Evolutionary conservation across 2,797 vertebrate species (phyloP).

Genomic region (Anabas testudineus): DNA sequence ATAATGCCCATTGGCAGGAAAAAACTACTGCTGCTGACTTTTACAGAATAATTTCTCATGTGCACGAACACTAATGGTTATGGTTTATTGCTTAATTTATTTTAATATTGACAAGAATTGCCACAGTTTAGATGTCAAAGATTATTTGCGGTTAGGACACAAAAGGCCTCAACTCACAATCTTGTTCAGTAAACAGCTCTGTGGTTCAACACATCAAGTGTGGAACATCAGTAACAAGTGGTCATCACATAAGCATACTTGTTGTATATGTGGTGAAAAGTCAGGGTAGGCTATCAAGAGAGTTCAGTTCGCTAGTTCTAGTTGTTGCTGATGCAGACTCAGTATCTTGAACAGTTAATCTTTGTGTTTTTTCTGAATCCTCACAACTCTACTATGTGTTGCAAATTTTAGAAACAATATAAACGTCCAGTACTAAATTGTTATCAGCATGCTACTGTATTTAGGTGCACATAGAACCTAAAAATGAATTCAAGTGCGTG

Average conservation of each 20-base stretch:
- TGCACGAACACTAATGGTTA: not conserved
- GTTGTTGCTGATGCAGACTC: too few species aligned
- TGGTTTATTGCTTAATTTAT: not conserved
- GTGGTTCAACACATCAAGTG: too few species aligned
- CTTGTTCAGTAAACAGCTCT: too few species aligned
- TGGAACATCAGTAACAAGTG: too few species aligned
- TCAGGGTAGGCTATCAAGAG: too few species aligned
- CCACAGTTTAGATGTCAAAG: not conserved
- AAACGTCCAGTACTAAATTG: not conserved
- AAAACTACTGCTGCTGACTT: not conserved
- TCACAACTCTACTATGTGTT: not conserved
- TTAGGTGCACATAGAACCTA: not conserved
- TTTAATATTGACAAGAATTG: not conserved
- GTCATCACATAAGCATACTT: too few species aligned
- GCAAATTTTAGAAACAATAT: constrained; percentile 1
- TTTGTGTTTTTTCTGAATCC: not conserved
- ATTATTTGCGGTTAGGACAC: not conserved
- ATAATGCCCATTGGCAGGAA: not conserved
- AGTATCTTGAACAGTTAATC: too few species aligned
- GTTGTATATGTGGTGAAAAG: too few species aligned
- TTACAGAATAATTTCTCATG: not conserved
- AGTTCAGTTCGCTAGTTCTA: too few species aligned
- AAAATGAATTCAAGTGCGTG: constrained; percentile 1
- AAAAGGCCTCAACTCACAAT: not conserved
- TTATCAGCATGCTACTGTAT: not conserved